Base-by-base conservation (phyloP, 2,888 invertebrate genomes). In the Synanthedon andrenaeformis region DNA sequence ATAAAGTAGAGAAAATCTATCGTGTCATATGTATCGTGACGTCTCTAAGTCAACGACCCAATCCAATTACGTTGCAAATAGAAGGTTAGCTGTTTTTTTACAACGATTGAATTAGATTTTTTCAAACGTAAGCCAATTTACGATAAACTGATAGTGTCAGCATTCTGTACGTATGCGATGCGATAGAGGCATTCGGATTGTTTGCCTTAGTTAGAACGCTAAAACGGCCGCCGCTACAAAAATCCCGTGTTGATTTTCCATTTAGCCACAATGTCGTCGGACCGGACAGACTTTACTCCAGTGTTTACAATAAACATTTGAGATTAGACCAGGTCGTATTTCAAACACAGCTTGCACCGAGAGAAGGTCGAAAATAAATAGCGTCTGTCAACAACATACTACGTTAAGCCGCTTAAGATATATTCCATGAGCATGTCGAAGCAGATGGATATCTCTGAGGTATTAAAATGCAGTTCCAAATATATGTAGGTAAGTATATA, bases 41-140 rank as follows among this genome's bases (percentile, higher is more conserved):
- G 66, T 66, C 72, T 62, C 72, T 70, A 71, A 54, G 83, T 82
- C 83, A 74, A 68, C 72, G 78, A 82, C 83, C 81, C 64, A 62
- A 79, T 70, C 76, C 82, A 82, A 82, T 83, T 82, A 81, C 70
- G 72, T 77, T 79, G 75, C 79, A 79, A 82, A 83, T 81, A 67
- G 74, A 66, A 68, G 59, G 65, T 65, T 49, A 17, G 13, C 67
- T 74, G 59, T 65, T 75, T 77, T n/a, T 74, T 70, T 68, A 65
- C 59, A 23, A 61, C 61, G 63, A 69, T 70, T 70, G 70, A 78
- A 82, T 81, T 75, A 69, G 63, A 74, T 83, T 80, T 69, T 77
- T 77, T 67, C 61, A 61, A 63, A 59, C 64, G 66, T 70, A 69
- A 72, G 64, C 68, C 73, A 77, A 79, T 74, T 76, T 74, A 69